Base-by-base conservation (phyloP, 1,140 invertebrate species). In the Nephotettix cincticeps region DNA sequence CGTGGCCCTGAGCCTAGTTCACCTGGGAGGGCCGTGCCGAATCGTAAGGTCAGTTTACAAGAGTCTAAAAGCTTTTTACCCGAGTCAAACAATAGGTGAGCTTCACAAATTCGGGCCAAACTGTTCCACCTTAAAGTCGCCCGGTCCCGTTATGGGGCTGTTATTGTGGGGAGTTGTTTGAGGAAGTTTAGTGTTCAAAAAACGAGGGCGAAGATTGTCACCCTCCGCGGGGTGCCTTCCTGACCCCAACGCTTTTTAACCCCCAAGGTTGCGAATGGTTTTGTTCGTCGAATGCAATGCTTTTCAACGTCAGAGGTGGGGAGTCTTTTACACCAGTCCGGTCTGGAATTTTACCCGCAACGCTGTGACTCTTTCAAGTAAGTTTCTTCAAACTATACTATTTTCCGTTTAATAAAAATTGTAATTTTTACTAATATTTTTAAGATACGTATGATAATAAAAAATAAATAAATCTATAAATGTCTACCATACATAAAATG, bases 71-170 rank as follows among this genome's bases (percentile, higher is more conserved):
- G 47, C 47, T 51, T 51, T 51, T 51, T 51, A 51, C 47, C 4
- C 47, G 47, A 51, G 4, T 51, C 47, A 51, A 51, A 51, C 47
- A 51, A 51, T 51, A 51, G 47, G 47, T 51, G 47, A 51, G 47
- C 47, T 6, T 51, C 19, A 6, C 4, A 51, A 51, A 51, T 51
- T 51, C 47, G 14, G 14, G n/a, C 47, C 6, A 51, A 51, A 51
- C 14, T 51, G 21, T 51, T 21, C 47, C 47, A 51, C 47, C 47
- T 51, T 21, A 9, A n/a, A 19, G 47, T 21, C 32, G 14, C 21
- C 14, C n/a, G 21, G 47, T 51, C 47, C 47, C 47, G 47, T 51
- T 51, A 51, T 6, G 47, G 3, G 6, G 14, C 14, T 2, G 47
- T n/a, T n/a, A 51, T 51, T 51, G 47, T 51, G 14, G 47, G 47